Conservation (phyloP, 1,140 invertebrate genomes). For the Scaptomyza graminum region DNA sequence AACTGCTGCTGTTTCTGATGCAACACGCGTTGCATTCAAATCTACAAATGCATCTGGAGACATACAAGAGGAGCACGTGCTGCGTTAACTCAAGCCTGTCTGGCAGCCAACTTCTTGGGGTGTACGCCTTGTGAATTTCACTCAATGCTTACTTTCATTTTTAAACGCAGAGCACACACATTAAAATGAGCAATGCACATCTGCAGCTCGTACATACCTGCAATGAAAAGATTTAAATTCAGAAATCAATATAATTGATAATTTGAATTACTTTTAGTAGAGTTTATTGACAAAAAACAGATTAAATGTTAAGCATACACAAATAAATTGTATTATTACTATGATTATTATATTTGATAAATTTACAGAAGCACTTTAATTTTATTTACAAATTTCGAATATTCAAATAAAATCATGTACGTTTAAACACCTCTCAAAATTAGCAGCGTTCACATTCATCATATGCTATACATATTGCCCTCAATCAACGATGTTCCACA, state of each 20-base stretch:
- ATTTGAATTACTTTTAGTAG: not conserved
- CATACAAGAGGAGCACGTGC: slow-evolving; percentile 15
- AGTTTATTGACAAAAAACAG: not conserved
- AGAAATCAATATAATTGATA: not conserved
- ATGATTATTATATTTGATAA: too few relatives aligned
- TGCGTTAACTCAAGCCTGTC: not conserved
- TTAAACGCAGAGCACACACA: not conserved
- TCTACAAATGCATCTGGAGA: slow-evolving; percentile 33
- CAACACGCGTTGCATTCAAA: slow-evolving; percentile 44
- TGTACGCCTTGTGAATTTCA: slow-evolving; percentile 16
- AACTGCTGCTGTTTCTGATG: slow-evolving; percentile 9
- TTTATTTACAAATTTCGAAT: too few relatives aligned
- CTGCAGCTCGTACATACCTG: slow-evolving; percentile 40
- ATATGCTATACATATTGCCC: slow-evolving; percentile 11
- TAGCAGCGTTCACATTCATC: not conserved
- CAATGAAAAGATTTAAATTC: slow-evolving; percentile 12
- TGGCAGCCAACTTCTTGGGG: not conserved
- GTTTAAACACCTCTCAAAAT: not conserved
- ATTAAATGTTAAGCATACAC: too few relatives aligned
- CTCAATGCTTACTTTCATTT: slow-evolving; percentile 6
- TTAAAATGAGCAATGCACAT: not conserved
- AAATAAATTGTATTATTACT: too few relatives aligned
- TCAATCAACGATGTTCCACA: not conserved
- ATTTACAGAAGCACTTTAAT: too few relatives aligned
- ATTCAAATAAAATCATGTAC: too few relatives aligned